Conservation (phyloP, 2,113 vertebrate genomes). For the Cariama cristata region DNA sequence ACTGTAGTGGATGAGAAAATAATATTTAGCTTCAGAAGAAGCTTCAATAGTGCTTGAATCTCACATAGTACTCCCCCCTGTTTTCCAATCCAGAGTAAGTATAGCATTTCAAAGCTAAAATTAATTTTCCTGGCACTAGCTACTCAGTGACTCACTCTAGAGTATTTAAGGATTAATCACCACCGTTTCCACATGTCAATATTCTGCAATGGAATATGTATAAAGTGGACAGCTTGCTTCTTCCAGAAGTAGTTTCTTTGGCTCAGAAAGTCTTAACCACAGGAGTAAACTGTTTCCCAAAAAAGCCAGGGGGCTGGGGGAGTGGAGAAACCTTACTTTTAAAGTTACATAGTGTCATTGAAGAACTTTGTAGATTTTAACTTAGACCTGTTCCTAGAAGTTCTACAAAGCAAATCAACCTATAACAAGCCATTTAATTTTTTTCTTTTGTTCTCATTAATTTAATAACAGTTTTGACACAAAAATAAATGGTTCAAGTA, state of each 20-base stretch:
- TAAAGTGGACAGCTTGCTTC: neutral
- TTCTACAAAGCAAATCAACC: neutral
- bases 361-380: neutral
- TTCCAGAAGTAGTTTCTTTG: neutral
- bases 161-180: constrained; percentile 18
- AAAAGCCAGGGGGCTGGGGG: no score
- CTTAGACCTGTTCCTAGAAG: neutral
- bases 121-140: neutral
- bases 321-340: neutral
- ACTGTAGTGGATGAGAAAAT: neutral
- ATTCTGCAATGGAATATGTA: neutral
- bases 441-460: neutral
- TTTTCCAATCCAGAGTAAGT: neutral
- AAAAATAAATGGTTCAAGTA: neutral
- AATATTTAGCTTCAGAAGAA: neutral
- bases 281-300: neutral
- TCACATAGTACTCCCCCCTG: neutral
- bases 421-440: neutral
- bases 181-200: neutral
- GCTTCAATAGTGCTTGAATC: neutral
- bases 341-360: neutral
- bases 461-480: neutral
- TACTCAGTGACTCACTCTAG: neutral
- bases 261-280: neutral
- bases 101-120: neutral